Conservation (phyloP, 2,888 invertebrate genomes). For the Tachystola acroxantha region DNA sequence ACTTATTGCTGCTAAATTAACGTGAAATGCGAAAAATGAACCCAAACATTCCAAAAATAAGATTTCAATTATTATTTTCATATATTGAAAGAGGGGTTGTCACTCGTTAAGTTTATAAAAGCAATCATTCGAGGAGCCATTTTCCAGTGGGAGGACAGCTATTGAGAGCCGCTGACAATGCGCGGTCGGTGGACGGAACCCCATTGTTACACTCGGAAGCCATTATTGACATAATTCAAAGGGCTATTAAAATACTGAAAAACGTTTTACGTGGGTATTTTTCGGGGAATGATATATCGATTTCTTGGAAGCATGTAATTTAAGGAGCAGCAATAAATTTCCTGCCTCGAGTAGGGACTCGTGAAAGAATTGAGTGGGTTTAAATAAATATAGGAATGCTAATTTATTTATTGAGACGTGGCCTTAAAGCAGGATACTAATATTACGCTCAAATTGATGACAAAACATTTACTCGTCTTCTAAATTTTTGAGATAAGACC, state of each 20-base stretch:
- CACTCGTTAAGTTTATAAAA: constrained; percentile 54
- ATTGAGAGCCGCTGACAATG: constrained; percentile 60
- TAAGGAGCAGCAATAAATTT: constrained; percentile 8
- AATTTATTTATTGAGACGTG: constrained; percentile 9
- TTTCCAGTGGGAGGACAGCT: constrained; percentile 56
- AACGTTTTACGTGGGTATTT: constrained; percentile 47
- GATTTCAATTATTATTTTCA: constrained; percentile 44
- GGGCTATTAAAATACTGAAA: constrained; percentile 65
- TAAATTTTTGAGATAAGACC: too few species aligned
- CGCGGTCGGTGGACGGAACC: constrained; percentile 61
- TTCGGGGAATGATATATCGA: constrained; percentile 20
- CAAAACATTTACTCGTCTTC: too few species aligned
- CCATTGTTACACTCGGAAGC: constrained; percentile 69
- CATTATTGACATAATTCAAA: constrained; percentile 72
- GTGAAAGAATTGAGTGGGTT: constrained; percentile 3
- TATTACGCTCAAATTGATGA: too few species aligned
- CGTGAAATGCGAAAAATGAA: too few species aligned
- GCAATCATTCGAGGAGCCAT: constrained; percentile 59
- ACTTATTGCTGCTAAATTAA: too few species aligned
- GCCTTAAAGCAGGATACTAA: too few species aligned
- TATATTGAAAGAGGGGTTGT: constrained; percentile 47
- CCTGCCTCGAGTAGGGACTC: background rate
- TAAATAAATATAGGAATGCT: constrained; percentile 7
- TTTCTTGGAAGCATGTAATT: constrained; percentile 1
- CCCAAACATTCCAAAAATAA: constrained; percentile 23